These are phyloP conservation scores for Leptinotarsa haldemani DNA, from an alignment of 2,888 invertebrate genomes.

Conservation along the genomic window DNA sequence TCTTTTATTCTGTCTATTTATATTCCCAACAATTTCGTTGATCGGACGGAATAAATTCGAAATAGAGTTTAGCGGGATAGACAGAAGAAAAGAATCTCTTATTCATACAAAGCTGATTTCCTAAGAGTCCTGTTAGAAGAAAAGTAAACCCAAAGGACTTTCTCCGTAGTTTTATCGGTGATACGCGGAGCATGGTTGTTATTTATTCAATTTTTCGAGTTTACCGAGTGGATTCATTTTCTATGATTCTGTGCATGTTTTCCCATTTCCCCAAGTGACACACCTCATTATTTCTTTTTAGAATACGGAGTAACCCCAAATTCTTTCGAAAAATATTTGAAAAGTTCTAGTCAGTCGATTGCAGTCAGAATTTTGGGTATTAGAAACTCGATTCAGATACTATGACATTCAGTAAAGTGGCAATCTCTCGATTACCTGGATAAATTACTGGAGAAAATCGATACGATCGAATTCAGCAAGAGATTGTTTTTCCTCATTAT, in stretches of 20 bases:
- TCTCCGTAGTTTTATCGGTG: neutral
- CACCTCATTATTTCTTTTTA: too few relatives aligned
- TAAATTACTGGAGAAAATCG: constrained; percentile 12
- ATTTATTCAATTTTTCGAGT: constrained; percentile 38
- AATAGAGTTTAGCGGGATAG: neutral
- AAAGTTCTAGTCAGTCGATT: too few relatives aligned
- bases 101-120: constrained; percentile 16
- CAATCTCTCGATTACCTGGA: constrained; percentile 13
- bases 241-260: neutral
- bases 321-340: too few relatives aligned
- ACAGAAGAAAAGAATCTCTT: constrained; percentile 1
- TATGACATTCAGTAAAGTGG: neutral
- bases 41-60: neutral
- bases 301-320: too few relatives aligned
- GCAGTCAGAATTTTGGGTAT: neutral
- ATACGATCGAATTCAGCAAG: constrained; percentile 28
- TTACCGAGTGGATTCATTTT: constrained; percentile 30
- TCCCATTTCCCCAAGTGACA: too few relatives aligned
- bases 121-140: constrained; percentile 12
- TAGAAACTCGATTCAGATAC: neutral
- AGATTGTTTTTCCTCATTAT: constrained; percentile 34
- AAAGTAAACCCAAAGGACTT: neutral
- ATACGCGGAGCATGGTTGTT: constrained; percentile 17
- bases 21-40: neutral
- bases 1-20: neutral